Base-by-base conservation (phyloP, 2,113 vertebrate genomes). In the Hypanus sabinus region DNA sequence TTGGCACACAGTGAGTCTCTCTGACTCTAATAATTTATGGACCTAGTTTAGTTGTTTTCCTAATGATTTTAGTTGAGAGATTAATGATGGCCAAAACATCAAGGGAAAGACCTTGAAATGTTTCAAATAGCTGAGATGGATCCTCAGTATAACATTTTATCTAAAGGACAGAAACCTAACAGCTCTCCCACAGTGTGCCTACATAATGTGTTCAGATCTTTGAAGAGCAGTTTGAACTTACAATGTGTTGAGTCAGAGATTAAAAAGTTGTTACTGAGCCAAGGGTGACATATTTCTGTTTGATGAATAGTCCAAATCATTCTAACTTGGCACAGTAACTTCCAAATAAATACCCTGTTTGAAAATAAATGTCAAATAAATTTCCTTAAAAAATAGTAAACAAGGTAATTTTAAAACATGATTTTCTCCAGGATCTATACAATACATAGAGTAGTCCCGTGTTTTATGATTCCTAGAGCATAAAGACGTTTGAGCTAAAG, bases 401-500 rank as follows among this genome's bases (percentile, higher is more conserved):
- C 9, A 46, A 73, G 24, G 46, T 0, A 20, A 92, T 73, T 93
- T 93, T 92, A 71, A 92, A 46, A 55, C 0, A 46, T 20, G 24
- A 93, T 93, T 46, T 14, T 62, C 22, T 9, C 68, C 22, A 73
- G 14, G n/a, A 93, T 73, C 71, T 73, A 20, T 73, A 73, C 71
- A 73, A 73, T 22, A 73, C 71, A 73, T 22, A 62, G 88, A 33
- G 65, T 30, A 73, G 70, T 55, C 91, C 70, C 55, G 38, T 73
- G 24, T 73, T 68, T 36, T 70, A 20, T 70, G 62, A 8, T 70
- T 70, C 62, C 33, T 6, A 14, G 33, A 27, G 20, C 16, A 33
- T 73, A 46, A 70, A 73, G 68, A 93, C 73, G 62, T 92, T 92
- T 38, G 90, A 92, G 65, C 71, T 92, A 93, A 5, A 65, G 14